Conservation (phyloP, 30 jellyfish, hydroid and myxozoan genomes). For the Chrysaora quinquecirrha region DNA sequence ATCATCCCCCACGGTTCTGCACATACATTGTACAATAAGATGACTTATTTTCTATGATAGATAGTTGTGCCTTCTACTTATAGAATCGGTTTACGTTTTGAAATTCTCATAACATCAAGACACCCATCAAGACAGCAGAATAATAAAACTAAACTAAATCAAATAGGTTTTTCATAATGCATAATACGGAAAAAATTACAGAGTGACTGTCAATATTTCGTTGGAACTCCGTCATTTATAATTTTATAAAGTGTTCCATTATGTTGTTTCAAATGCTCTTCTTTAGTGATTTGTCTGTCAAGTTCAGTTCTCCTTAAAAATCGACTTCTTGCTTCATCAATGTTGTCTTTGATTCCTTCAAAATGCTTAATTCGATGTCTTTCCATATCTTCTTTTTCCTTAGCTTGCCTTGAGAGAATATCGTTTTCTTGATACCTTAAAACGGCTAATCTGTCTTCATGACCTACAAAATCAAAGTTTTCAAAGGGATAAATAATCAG, state of each 20-base stretch:
- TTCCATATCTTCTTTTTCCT: constrained; percentile 41
- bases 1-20: too few relatives aligned
- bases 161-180: too few relatives aligned
- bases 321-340: constrained; percentile 42
- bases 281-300: constrained; percentile 31
- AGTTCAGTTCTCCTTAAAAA: constrained; percentile 64
- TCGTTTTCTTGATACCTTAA: constrained; percentile 47
- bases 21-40: too few relatives aligned
- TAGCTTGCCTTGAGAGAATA: constrained; percentile 38
- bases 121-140: too few relatives aligned
- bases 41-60: too few relatives aligned
- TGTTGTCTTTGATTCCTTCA: constrained; percentile 65
- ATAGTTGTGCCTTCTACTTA: too few relatives aligned
- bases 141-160: too few relatives aligned
- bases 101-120: too few relatives aligned
- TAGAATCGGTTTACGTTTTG: too few relatives aligned
- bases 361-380: constrained; percentile 49
- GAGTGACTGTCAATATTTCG: constrained; percentile 41
- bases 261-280: constrained; percentile 3
- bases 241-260: constrained; percentile 57
- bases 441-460: constrained; percentile 55
- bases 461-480: too few relatives aligned
- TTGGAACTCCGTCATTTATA: constrained; percentile 72
- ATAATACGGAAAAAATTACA: too few relatives aligned
- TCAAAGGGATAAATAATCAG: too few relatives aligned